These are phyloP conservation scores for Panurus biarmicus DNA, from an alignment of 2,113 vertebrate species.

Conservation along the genomic window DNA sequence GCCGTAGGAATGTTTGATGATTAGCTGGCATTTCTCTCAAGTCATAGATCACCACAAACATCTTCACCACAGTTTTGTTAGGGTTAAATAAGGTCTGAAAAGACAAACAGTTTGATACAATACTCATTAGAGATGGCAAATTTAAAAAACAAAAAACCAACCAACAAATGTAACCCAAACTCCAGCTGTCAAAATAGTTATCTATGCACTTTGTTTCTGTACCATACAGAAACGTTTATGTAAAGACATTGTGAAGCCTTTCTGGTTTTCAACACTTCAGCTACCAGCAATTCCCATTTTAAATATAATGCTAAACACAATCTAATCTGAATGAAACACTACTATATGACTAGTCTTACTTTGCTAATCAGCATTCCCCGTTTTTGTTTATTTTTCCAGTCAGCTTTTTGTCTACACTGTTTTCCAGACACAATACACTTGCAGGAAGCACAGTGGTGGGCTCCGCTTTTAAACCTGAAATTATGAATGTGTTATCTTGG, in stretches of 20 bases:
- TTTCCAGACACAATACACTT: not conserved
- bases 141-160: not conserved
- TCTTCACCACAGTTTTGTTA: constrained; percentile 99
- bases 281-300: not conserved
- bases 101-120: constrained; percentile 16
- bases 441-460: not conserved
- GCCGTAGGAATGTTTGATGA: constrained; percentile 98
- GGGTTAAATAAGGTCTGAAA: constrained; percentile 99
- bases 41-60: constrained; percentile 99
- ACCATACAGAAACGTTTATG: rapidly evolving
- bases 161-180: not conserved
- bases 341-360: not conserved
- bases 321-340: not conserved
- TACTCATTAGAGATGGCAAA: not conserved
- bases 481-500: not conserved
- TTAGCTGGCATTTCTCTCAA: constrained; percentile 94
- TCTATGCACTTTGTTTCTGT: not conserved
- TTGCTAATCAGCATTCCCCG: not conserved
- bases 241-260: not conserved
- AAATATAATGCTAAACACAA: not conserved
- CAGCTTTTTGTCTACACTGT: not conserved
- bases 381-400: not conserved
- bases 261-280: not conserved
- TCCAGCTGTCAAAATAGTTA: not conserved
- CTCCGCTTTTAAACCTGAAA: not conserved